phyloP scores from a whole-genome alignment of 2,888 invertebrate genomes.

The Subacronicta megacephala region DNA sequence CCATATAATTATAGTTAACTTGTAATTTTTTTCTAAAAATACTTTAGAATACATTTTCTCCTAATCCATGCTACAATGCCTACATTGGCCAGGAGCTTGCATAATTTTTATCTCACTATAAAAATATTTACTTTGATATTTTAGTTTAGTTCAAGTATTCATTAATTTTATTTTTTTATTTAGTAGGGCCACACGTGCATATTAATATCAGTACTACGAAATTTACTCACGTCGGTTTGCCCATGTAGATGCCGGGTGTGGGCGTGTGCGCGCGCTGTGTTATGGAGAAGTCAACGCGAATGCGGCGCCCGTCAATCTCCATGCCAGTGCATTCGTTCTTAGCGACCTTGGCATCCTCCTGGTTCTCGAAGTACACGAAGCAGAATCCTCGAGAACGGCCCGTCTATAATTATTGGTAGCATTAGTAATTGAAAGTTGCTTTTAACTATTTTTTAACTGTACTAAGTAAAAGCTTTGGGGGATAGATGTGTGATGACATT shows the following conservation, averaged over 20 bases:
- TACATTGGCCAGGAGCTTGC: no score
- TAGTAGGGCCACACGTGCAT: no score
- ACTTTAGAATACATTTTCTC: no score
- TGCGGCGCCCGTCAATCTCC: constrained; percentile 97
- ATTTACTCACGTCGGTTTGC: constrained; percentile 94
- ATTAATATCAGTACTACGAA: no score
- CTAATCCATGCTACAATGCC: no score
- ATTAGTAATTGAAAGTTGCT: background rate
- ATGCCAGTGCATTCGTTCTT: constrained; percentile 98
- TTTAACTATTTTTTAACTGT: background rate
- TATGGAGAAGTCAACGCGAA: constrained; percentile 98
- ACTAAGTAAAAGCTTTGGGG: no score
- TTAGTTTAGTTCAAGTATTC: no score
- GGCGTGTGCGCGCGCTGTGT: constrained; percentile 99
- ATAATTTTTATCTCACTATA: background rate
- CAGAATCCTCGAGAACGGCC: constrained; percentile 98
- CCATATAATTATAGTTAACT: no score
- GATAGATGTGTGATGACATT: no score
- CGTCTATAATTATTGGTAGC: constrained; percentile 90
- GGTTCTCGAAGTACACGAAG: constrained; percentile 97
- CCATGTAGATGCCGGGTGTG: constrained; percentile 99
- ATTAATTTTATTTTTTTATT: no score
- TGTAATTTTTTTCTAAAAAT: no score
- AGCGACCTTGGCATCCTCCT: constrained; percentile 97
- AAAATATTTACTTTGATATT: no score